Percentiles rank a stretch among this genome's conserved stretches.
Evolutionary conservation across 2,113 vertebrate genomes (phyloP).

Genomic region (Odocoileus virginianus): DNA sequence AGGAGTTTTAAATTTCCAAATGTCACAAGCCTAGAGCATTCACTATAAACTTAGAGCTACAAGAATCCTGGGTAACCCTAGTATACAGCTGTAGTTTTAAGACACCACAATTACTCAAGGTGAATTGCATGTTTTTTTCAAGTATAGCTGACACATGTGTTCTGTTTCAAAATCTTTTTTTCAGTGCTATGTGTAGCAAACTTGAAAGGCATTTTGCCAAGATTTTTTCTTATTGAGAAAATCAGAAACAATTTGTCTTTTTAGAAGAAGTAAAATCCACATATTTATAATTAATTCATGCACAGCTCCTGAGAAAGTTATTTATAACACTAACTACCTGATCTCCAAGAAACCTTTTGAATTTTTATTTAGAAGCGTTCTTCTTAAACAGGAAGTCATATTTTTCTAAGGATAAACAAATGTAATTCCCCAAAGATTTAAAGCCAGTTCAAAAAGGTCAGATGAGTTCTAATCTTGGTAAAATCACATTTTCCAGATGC

Average conservation of each 20-base stretch:
- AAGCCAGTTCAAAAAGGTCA: conserved; percentile 14
- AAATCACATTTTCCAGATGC: conserved; percentile 43
- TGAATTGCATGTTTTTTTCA: background rate
- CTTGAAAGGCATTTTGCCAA: background rate
- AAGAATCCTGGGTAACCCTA: background rate
- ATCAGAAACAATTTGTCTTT: background rate
- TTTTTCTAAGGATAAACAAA: conserved; percentile 39
- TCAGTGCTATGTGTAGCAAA: background rate
- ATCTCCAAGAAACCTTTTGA: background rate
- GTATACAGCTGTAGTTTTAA: background rate
- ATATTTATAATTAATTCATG: background rate
- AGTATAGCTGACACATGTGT: background rate
- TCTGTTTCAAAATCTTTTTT: background rate
- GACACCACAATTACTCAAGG: background rate
- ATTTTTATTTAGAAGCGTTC: conserved; percentile 13
- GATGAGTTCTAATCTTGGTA: conserved; percentile 1
- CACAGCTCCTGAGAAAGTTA: background rate
- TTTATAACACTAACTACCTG: background rate
- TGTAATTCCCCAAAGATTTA: conserved; percentile 23
- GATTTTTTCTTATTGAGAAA: background rate
- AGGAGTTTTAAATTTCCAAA: background rate
- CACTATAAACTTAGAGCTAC: background rate
- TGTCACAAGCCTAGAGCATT: background rate
- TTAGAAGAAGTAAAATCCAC: background rate
- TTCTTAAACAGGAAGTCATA: conserved; percentile 16